Evolutionary conservation across 2,113 vertebrate genomes (phyloP).

Genomic region (Anseranas semipalmata): DNA sequence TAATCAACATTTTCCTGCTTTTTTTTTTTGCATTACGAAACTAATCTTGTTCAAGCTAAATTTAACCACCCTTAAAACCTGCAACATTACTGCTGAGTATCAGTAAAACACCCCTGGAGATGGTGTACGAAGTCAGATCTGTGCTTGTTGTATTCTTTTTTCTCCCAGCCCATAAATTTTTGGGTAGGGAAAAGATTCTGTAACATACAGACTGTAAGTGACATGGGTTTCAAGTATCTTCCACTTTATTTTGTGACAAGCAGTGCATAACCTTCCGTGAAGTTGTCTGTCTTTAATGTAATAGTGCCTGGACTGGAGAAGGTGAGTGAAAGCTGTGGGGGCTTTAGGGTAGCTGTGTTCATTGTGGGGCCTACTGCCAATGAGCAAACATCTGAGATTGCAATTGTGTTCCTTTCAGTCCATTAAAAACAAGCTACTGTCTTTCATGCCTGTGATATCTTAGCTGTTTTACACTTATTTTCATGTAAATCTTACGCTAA

Average conservation of each 20-base stretch:
- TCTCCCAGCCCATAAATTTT: neutral
- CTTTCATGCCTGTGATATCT: neutral
- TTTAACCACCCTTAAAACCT: neutral
- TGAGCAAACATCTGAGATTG: neutral
- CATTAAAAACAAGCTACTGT: neutral
- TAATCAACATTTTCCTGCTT: neutral
- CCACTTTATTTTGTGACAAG: neutral
- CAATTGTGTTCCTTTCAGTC: neutral
- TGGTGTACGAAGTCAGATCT: neutral
- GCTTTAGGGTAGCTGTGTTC: neutral
- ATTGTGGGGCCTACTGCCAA: neutral
- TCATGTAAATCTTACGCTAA: accelerated
- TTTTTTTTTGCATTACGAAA: neutral
- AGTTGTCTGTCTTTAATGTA: accelerated
- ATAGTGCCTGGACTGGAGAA: neutral
- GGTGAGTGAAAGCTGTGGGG: neutral
- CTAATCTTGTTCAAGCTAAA: neutral
- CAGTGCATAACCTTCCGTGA: neutral
- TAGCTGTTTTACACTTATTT: neutral
- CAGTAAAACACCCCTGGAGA: neutral
- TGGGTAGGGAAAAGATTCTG: neutral
- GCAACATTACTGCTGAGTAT: neutral
- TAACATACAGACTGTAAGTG: neutral
- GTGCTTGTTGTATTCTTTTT: neutral
- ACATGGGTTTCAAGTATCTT: neutral